Evolutionary conservation across 2,888 invertebrate genomes (phyloP).

Genomic region (Zygothrica quintamaculata): DNA sequence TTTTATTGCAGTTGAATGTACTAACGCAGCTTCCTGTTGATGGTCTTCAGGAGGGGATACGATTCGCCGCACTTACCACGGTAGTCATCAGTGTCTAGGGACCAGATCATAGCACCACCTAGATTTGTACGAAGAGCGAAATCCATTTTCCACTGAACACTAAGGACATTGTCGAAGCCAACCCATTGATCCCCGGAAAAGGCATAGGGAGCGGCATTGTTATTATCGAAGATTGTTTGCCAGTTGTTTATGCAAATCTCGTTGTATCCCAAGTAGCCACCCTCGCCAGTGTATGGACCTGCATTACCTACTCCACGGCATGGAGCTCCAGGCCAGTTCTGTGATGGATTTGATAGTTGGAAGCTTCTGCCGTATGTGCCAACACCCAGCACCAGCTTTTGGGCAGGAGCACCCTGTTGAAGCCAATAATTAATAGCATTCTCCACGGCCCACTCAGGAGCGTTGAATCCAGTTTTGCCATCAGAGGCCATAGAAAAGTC

Average conservation of each 20-base stretch:
- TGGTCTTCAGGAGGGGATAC: conserved; percentile 86
- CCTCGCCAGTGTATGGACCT: conserved; percentile 86
- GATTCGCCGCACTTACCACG: conserved; percentile 90
- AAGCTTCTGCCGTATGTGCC: conserved; percentile 94
- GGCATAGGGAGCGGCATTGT: conserved; percentile 90
- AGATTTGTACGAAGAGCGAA: conserved; percentile 92
- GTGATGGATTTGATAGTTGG: conserved; percentile 87
- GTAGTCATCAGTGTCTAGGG: conserved; percentile 97
- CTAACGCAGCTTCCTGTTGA: conserved; percentile 70
- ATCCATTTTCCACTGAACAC: conserved; percentile 91
- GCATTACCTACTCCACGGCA: conserved; percentile 53
- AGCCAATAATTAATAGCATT: conserved; percentile 94
- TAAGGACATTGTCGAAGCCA: conserved; percentile 93
- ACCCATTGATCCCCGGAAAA: conserved; percentile 95
- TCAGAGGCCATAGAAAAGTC: conserved; percentile 69
- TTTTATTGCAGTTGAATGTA: too few species aligned
- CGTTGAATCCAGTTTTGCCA: conserved; percentile 57
- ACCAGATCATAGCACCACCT: conserved; percentile 88
- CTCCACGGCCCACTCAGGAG: conserved; percentile 87
- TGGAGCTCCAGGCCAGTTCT: conserved; percentile 65
- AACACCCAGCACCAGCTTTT: conserved; percentile 93
- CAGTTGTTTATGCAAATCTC: conserved; percentile 87
- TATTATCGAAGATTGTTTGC: conserved; percentile 75
- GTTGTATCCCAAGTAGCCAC: conserved; percentile 89
- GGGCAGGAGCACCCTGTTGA: conserved; percentile 87